Conservation (phyloP, 2,113 vertebrate genomes). For the Hyaena hyaena region DNA sequence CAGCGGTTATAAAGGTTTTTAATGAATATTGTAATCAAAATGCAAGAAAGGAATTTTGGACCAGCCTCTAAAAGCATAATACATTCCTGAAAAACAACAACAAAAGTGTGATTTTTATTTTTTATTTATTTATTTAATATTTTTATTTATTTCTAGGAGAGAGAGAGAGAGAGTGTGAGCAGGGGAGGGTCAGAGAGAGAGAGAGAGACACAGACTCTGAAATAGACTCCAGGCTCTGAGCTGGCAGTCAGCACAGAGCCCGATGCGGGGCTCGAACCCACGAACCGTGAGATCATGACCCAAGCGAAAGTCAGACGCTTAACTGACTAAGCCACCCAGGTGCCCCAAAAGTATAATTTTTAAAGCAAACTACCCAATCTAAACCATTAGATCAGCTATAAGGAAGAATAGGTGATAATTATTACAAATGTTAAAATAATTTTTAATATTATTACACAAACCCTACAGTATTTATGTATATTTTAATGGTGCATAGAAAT, state of each 20-base stretch:
- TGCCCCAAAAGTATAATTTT: neutral
- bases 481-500: neutral
- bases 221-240: too few species aligned
- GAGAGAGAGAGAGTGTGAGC: neutral
- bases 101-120: conserved; percentile 6
- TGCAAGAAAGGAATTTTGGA: conserved; percentile 42
- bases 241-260: too few species aligned
- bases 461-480: neutral
- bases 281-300: too few species aligned
- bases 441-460: conserved; percentile 26
- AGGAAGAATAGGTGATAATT: conserved; percentile 34
- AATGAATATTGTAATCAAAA: conserved; percentile 58
- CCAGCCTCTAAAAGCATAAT: conserved; percentile 47
- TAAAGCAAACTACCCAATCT: conserved; percentile 29
- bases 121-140: too few species aligned
- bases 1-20: conserved; percentile 50
- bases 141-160: too few species aligned
- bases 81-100: conserved; percentile 8
- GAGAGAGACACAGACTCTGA: too few species aligned
- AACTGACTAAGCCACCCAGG: too few species aligned
- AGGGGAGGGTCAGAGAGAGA: too few species aligned
- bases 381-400: conserved; percentile 23
- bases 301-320: too few species aligned
- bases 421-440: conserved; percentile 34
- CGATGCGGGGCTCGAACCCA: too few species aligned